phyloP scores from a whole-genome alignment of 2,888 invertebrate genomes.

The Thumatha senex region DNA sequence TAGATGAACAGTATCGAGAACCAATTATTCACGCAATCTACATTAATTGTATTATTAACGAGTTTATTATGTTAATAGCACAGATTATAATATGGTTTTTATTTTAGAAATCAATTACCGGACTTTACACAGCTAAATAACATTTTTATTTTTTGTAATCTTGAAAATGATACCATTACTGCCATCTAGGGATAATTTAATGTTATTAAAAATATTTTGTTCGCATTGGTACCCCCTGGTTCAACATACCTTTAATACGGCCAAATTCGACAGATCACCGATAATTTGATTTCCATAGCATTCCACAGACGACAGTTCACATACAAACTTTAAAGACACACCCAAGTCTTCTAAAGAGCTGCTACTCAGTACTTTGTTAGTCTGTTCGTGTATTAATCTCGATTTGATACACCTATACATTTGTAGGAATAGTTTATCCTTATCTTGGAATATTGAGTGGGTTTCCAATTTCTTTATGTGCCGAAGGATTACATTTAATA shows the following conservation, averaged over 20 bases:
- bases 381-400: slow-evolving; percentile 44
- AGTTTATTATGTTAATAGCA: too few relatives aligned
- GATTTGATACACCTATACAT: slow-evolving; percentile 62
- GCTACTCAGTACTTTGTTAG: slow-evolving; percentile 33
- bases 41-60: too few relatives aligned
- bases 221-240: too few relatives aligned
- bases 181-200: too few relatives aligned
- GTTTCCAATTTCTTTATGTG: slow-evolving; percentile 68
- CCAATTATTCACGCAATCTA: too few relatives aligned
- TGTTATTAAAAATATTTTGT: too few relatives aligned
- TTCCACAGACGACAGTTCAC: slow-evolving; percentile 64
- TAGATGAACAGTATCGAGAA: too few relatives aligned
- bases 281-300: slow-evolving; percentile 55
- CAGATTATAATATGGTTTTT: too few relatives aligned
- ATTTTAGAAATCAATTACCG: too few relatives aligned
- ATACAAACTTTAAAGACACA: slow-evolving; percentile 58
- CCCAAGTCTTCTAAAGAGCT: slow-evolving; percentile 56
- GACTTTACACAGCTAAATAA: too few relatives aligned
- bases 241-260: slow-evolving; percentile 57
- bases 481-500: slow-evolving; percentile 58
- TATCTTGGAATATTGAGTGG: slow-evolving; percentile 59
- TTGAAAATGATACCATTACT: too few relatives aligned
- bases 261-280: slow-evolving; percentile 54
- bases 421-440: slow-evolving; percentile 56
- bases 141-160: too few relatives aligned